Evolutionary conservation across 2,888 invertebrate species (phyloP).

Genomic region (Oxycera nigricornis): DNA sequence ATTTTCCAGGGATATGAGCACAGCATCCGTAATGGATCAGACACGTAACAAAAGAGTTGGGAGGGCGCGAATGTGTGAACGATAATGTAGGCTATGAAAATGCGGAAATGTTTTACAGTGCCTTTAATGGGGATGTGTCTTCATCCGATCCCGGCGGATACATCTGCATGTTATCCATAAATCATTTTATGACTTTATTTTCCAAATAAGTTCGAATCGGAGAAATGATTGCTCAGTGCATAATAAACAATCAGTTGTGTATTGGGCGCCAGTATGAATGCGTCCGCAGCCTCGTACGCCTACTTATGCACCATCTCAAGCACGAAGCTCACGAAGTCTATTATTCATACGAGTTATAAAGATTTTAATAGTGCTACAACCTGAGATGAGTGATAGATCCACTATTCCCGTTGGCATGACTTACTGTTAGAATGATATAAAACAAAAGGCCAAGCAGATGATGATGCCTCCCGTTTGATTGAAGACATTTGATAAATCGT

Average conservation of each 20-base stretch:
- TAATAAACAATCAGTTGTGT: too few species aligned
- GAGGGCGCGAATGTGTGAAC: not conserved
- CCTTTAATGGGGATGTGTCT: slow-evolving; percentile 15
- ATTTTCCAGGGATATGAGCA: slow-evolving; percentile 18
- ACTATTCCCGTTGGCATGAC: not conserved
- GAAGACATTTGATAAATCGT: not conserved
- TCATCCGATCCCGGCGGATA: not conserved
- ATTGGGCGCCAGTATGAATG: too few species aligned
- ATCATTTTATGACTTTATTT: slow-evolving; percentile 12
- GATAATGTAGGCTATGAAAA: slow-evolving; percentile 19
- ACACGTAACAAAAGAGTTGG: not conserved
- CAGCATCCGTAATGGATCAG: not conserved
- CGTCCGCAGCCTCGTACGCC: too few species aligned
- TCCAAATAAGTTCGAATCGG: not conserved
- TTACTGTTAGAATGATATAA: not conserved
- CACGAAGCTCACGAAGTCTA: not conserved
- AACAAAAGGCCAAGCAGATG: not conserved
- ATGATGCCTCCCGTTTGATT: not conserved
- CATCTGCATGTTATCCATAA: slow-evolving; percentile 18
- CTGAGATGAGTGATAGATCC: not conserved
- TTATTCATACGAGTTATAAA: not conserved
- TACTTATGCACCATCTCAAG: too few species aligned
- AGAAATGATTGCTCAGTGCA: too few species aligned
- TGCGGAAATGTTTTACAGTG: slow-evolving; percentile 12
- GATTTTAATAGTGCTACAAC: not conserved